Evolutionary conservation across 1,140 invertebrate genomes (phyloP), one percentile per base, ranked within the genome.

Genomic region (Rhopalosiphum maidis): DNA sequence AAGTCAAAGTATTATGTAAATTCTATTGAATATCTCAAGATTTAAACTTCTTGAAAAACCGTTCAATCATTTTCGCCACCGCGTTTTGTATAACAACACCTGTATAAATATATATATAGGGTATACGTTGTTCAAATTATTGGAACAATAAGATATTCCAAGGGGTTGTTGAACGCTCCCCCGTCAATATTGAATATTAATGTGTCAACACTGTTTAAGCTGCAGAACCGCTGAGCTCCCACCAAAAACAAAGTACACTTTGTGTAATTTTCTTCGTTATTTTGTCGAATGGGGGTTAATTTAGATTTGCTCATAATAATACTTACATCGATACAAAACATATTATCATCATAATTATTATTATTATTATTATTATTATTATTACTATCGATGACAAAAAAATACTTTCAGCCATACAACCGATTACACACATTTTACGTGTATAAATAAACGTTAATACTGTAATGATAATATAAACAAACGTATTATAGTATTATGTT

Each of bases 1-100:
- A 89, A 89, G 51, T 37, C 88, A 25, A 89, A 89, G 88, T 30
- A 55, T 89, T 89, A 89, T 89, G 88, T 41, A 89, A 89, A 89
- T 89, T 89, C n/a, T 48, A 88, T 88, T 54, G 48, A 89, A 89
- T 89, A 89, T 89, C 87, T 89, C 88, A 25, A 89, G 88, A 89
- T 51, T 89, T 89, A 37, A 89, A 54, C 51, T 89, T 55, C 51
- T 89, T 41, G 88, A 55, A 54, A 89, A 89, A 41, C 35, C 88
- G 35, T 89, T 89, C 87, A 54, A 89, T 89, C 87, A 89, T 89
- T 54, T 9, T 55, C 9, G 51, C 9, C 21, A 54, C 18, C 48
- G 11, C n/a, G 22, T 54, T 55, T 89, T 55, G 35, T 89, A 55
- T 41, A 89, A 89, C 48, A 89, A 55, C 88, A 55, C 48, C 48